Percentiles rank a stretch among this genome's conserved stretches.
phyloP scores from a whole-genome alignment of 2,113 vertebrate species.

The Andinoacara biseriatus region DNA sequence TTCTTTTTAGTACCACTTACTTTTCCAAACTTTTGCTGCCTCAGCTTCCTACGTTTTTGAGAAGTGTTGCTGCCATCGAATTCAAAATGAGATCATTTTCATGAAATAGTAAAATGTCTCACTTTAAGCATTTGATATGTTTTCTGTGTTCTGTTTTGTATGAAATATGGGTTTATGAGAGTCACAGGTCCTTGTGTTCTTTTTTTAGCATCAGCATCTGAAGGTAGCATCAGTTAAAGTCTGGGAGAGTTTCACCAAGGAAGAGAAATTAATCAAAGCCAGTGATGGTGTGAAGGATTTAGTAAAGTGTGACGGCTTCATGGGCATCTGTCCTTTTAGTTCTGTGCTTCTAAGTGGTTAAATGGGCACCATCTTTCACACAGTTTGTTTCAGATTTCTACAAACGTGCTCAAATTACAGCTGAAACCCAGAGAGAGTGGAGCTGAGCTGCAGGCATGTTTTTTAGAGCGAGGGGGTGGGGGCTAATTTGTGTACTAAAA shows the following conservation, averaged over 20 bases:
- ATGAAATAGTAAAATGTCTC: too few relatives aligned
- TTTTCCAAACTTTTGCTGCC: too few relatives aligned
- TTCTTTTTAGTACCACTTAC: too few relatives aligned
- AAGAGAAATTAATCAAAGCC: neutral
- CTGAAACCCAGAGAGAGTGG: neutral
- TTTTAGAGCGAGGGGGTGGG: neutral
- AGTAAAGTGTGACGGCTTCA: neutral
- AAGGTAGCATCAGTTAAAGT: neutral
- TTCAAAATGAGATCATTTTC: too few relatives aligned
- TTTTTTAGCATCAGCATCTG: too few relatives aligned
- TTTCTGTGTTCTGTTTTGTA: too few relatives aligned
- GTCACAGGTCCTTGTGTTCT: too few relatives aligned
- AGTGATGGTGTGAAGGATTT: neutral
- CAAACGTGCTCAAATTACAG: neutral
- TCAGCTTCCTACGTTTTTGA: too few relatives aligned
- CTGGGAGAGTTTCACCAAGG: neutral
- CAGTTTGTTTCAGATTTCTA: neutral
- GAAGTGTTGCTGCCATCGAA: too few relatives aligned
- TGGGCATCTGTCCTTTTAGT: neutral
- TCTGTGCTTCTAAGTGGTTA: neutral
- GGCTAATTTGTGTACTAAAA: neutral
- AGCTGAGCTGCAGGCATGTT: neutral
- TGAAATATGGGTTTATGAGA: too few relatives aligned
- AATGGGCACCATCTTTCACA: neutral
- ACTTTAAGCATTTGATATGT: too few relatives aligned